These are phyloP conservation scores for Heliconius ismenius DNA, from an alignment of 2,888 invertebrate species.

Conservation along the genomic window DNA sequence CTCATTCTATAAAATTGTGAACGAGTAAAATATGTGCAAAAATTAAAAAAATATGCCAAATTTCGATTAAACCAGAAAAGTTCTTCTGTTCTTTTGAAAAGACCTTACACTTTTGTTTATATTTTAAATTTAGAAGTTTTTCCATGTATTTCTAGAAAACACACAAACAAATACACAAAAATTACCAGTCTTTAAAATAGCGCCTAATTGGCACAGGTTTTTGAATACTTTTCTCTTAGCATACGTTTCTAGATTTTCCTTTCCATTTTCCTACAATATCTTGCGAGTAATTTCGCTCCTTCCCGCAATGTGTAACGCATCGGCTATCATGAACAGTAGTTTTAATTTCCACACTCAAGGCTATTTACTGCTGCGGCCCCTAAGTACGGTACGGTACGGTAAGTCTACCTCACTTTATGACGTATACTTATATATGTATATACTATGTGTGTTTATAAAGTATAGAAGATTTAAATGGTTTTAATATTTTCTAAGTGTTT, in stretches of 20 bases:
- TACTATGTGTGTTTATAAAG: background rate
- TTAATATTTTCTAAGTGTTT: too few relatives aligned
- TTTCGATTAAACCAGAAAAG: too few relatives aligned
- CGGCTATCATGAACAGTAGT: conserved; percentile 31
- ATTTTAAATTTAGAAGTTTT: too few relatives aligned
- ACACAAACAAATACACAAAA: background rate
- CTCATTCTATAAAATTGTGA: too few relatives aligned
- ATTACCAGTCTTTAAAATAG: background rate
- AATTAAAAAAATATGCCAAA: too few relatives aligned
- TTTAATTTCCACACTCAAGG: conserved; percentile 34
- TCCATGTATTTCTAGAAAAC: too few relatives aligned
- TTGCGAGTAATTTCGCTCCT: conserved; percentile 28
- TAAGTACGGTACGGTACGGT: conserved; percentile 32
- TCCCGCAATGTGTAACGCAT: conserved; percentile 33
- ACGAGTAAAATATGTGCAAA: too few relatives aligned
- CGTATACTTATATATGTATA: conserved; percentile 24
- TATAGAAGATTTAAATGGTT: too few relatives aligned
- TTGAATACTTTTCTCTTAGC: background rate
- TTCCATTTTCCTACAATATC: conserved; percentile 20
- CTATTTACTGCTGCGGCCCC: conserved; percentile 39
- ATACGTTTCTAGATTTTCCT: background rate
- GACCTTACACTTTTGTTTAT: too few relatives aligned
- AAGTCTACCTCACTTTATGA: conserved; percentile 42
- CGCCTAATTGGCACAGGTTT: conserved; percentile 8
- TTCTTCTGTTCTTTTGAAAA: too few relatives aligned